These are phyloP conservation scores for Coboldia fuscipes DNA, from an alignment of 1,140 invertebrate species.

Conservation along the genomic window DNA sequence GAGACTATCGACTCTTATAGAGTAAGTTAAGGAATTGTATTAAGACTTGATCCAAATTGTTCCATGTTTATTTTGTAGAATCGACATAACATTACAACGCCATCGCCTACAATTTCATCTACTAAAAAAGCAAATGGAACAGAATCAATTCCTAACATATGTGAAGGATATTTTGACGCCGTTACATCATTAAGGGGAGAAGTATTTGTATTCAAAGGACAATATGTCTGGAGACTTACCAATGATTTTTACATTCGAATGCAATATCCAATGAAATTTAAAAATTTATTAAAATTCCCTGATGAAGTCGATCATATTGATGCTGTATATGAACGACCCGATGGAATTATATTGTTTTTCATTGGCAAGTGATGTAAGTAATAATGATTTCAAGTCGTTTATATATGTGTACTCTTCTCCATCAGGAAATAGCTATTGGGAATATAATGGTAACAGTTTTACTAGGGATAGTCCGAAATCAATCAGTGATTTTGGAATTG, in stretches of 20 bases:
- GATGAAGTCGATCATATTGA: constrained; percentile 34
- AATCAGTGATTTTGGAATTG: constrained; percentile 36
- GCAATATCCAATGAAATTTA: constrained; percentile 37
- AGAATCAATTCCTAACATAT: constrained; percentile 24
- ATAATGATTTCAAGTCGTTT: constrained; percentile 4
- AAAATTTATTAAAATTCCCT: constrained; percentile 35
- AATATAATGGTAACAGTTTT: constrained; percentile 35
- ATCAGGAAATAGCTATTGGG: constrained; percentile 41
- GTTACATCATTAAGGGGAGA: constrained; percentile 40
- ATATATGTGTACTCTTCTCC: constrained; percentile 5
- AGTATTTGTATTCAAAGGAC: constrained; percentile 51
- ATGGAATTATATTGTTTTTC: constrained; percentile 56
- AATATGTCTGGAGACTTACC: constrained; percentile 39
- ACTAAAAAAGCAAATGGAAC: not conserved
- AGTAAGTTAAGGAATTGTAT: not conserved
- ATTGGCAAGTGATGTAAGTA: constrained; percentile 26
- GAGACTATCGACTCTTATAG: constrained; percentile 24
- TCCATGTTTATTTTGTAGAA: not conserved
- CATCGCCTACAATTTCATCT: not conserved
- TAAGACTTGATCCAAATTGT: not conserved
- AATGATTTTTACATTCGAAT: constrained; percentile 23
- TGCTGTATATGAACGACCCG: constrained; percentile 48
- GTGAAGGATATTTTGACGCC: constrained; percentile 42
- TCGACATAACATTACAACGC: not conserved
- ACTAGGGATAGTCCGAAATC: constrained; percentile 28